Conservation (phyloP, 37 sponge, comb jelly and placozoan genomes). For the Spongilla lacustris region DNA sequence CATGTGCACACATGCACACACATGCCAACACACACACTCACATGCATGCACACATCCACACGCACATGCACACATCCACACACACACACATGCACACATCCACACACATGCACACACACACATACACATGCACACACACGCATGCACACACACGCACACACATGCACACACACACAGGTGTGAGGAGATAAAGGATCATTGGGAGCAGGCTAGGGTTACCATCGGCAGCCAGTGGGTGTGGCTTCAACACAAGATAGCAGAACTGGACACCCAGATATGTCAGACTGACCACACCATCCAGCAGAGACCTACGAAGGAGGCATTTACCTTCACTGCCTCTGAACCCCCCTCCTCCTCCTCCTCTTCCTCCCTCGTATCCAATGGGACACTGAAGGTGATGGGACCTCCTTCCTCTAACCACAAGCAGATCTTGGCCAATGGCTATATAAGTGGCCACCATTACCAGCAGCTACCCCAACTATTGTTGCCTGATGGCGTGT, state of each 20-base stretch:
- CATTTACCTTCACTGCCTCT: not conserved
- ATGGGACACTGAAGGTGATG: not conserved
- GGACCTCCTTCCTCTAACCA: not conserved
- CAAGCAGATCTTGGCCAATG: conserved; percentile 2
- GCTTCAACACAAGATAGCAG: conserved; percentile 29
- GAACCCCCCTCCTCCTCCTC: not conserved
- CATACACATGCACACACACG: too few relatives aligned
- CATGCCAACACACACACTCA: too few relatives aligned
- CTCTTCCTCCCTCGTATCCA: too few relatives aligned
- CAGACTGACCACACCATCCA: conserved; percentile 34
- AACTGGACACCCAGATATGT: conserved; percentile 42
- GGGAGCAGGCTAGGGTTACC: conserved; percentile 14
- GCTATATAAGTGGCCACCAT: not conserved
- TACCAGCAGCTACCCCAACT: conserved; percentile 26
- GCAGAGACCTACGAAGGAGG: conserved; percentile 6
- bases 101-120: too few relatives aligned
- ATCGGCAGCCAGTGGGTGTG: conserved; percentile 60
- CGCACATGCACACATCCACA: too few relatives aligned
- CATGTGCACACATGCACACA: too few relatives aligned
- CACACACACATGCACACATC: too few relatives aligned
- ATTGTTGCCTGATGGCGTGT: conserved; percentile 10
- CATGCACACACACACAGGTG: conserved; percentile 2
- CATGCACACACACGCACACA: not conserved
- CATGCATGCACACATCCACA: too few relatives aligned
- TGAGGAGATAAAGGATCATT: not conserved